A percentile compares a stretch with the other conserved stretches of the same genome.
phyloP scores from a whole-genome alignment of 2,888 invertebrate genomes.

The Petrophora chlorosata region DNA sequence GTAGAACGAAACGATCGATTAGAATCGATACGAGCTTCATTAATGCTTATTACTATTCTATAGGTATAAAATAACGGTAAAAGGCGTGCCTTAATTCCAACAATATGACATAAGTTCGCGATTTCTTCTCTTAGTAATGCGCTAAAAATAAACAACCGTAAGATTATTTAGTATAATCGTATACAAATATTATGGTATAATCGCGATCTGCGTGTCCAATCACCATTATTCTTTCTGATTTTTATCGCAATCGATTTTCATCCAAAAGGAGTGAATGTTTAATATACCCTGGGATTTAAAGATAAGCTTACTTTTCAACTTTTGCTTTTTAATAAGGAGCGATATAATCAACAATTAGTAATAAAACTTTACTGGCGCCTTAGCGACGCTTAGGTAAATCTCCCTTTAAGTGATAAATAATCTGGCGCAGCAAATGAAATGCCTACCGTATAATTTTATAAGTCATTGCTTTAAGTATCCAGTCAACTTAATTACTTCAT shows the following conservation, averaged over 20 bases:
- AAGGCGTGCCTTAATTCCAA: slow-evolving; percentile 1
- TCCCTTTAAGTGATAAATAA: too few relatives aligned
- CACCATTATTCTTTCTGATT: slow-evolving; percentile 8
- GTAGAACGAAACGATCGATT: neutral
- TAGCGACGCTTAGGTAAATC: too few relatives aligned
- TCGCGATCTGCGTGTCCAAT: slow-evolving; percentile 4
- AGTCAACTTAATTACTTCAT: too few relatives aligned
- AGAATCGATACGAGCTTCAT: neutral
- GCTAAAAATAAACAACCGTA: neutral
- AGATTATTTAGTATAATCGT: neutral
- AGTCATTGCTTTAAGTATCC: too few relatives aligned
- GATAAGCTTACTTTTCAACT: neutral
- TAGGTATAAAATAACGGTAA: too few relatives aligned
- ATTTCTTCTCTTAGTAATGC: slow-evolving; percentile 13
- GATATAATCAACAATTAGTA: neutral
- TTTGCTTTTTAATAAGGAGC: neutral
- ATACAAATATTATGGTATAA: neutral
- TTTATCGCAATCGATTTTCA: slow-evolving; percentile 4
- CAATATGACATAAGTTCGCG: slow-evolving; percentile 10
- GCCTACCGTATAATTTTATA: too few relatives aligned
- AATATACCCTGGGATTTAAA: neutral
- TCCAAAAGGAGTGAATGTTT: neutral
- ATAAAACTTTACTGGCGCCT: too few relatives aligned
- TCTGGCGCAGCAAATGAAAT: too few relatives aligned
- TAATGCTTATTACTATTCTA: slow-evolving; percentile 1